Percentiles rank a stretch among this genome's conserved stretches.
phyloP scores from a whole-genome alignment of 2,113 vertebrate species.

The Potamarius usumacintae region DNA sequence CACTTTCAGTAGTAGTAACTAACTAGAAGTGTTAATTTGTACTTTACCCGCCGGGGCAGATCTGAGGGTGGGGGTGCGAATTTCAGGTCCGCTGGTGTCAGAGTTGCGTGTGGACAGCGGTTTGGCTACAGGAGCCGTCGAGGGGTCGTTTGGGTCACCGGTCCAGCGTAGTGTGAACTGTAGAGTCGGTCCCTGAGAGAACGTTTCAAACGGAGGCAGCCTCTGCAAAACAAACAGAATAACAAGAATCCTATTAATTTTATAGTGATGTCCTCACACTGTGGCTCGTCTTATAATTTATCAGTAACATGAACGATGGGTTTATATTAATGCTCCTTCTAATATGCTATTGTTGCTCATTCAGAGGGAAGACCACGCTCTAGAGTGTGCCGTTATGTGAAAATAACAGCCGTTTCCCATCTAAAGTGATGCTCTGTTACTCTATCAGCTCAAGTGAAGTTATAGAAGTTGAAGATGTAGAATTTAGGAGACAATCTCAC shows the following conservation, averaged over 20 bases:
- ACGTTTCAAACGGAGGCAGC: conserved; percentile 96
- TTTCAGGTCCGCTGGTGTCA: conserved; percentile 87
- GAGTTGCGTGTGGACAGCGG: conserved; percentile 95
- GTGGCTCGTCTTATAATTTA: background rate
- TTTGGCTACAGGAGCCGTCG: conserved; percentile 90
- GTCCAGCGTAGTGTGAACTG: conserved; percentile 98
- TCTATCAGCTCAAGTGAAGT: too few relatives aligned
- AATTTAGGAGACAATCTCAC: too few relatives aligned
- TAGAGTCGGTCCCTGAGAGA: conserved; percentile 99
- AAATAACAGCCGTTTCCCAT: too few relatives aligned
- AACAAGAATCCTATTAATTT: too few relatives aligned
- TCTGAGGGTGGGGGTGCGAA: conserved; percentile 86
- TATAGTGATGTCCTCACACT: background rate
- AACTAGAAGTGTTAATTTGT: background rate
- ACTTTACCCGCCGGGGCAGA: conserved; percentile 86
- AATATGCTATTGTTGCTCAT: background rate
- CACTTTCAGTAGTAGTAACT: background rate
- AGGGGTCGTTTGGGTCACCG: conserved; percentile 87
- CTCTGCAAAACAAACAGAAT: conserved; percentile 70
- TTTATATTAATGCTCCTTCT: background rate
- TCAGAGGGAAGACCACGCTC: too few relatives aligned
- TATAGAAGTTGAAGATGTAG: too few relatives aligned
- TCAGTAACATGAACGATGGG: background rate
- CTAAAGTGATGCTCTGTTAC: too few relatives aligned
- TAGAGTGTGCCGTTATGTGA: too few relatives aligned